Evolutionary conservation across 1,140 invertebrate genomes (phyloP).

Genomic region (Drosophila nikananu): DNA sequence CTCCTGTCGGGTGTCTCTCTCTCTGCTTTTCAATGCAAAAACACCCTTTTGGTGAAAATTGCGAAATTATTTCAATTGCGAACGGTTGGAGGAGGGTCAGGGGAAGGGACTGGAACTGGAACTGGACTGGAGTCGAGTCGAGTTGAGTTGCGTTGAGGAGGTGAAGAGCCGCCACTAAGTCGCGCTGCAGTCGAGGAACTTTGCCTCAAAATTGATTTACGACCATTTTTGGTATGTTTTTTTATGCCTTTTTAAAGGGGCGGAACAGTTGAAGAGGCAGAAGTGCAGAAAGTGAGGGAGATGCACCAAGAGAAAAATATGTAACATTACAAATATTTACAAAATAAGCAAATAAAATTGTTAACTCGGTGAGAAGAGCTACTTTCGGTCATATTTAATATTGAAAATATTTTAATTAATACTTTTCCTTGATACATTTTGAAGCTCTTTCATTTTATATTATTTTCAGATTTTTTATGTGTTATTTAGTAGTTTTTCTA

Average conservation of each 20-base stretch:
- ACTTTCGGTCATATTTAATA: not conserved
- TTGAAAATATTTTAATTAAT: not conserved
- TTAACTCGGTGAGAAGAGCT: not conserved
- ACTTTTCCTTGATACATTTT: not conserved
- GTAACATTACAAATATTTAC: not conserved
- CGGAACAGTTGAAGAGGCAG: constrained; percentile 2
- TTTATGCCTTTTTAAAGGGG: constrained; percentile 30
- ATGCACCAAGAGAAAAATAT: constrained; percentile 4
- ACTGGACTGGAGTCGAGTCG: constrained; percentile 8
- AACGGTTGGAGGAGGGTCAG: not conserved
- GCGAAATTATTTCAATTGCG: constrained; percentile 35
- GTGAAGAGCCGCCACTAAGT: constrained; percentile 29
- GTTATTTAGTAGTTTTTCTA: not conserved
- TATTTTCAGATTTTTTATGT: not conserved
- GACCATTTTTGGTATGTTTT: constrained; percentile 56
- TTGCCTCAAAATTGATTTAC: constrained; percentile 76
- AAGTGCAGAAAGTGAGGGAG: not conserved
- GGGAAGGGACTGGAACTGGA: too few species aligned
- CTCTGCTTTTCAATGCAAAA: constrained; percentile 27
- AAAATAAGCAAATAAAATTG: not conserved
- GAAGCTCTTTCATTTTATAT: not conserved
- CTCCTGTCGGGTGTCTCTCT: constrained; percentile 2
- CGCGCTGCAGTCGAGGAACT: constrained; percentile 37
- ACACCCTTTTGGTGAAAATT: constrained; percentile 38
- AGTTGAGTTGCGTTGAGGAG: constrained; percentile 7